Conservation (phyloP, 2,888 invertebrate species). For the Chrysina gloriosa region DNA sequence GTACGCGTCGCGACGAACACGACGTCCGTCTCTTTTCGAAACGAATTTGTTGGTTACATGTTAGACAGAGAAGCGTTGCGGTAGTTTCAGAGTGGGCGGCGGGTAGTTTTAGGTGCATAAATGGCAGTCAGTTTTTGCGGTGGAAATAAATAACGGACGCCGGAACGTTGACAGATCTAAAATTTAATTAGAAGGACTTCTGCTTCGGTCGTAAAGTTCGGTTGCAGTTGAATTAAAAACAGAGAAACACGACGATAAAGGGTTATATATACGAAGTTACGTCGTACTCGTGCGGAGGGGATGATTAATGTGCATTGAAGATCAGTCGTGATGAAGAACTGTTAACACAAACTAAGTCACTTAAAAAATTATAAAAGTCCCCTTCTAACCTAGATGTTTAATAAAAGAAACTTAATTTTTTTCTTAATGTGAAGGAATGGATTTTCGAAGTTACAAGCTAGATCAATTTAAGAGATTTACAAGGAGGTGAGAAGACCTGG, state of each 20-base stretch:
- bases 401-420: too few relatives aligned
- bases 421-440: too few relatives aligned
- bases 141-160: slow-evolving; percentile 4
- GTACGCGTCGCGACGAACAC: background rate
- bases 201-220: slow-evolving; percentile 5
- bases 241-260: too few relatives aligned
- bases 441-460: too few relatives aligned
- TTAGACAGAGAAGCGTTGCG: background rate
- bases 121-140: slow-evolving; percentile 22
- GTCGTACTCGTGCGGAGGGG: background rate
- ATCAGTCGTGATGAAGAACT: background rate
- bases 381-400: too few relatives aligned
- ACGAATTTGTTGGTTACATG: background rate
- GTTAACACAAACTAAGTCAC: too few relatives aligned
- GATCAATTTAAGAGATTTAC: too few relatives aligned
- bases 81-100: background rate
- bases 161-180: slow-evolving; percentile 21
- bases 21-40: background rate
- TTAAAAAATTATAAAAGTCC: too few relatives aligned
- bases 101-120: slow-evolving; percentile 22
- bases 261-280: too few relatives aligned
- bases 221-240: background rate
- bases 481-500: too few relatives aligned
- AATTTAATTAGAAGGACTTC: slow-evolving; percentile 26
- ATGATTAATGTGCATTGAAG: slow-evolving; percentile 1